Percentiles rank a stretch among this genome's conserved stretches.
Conservation (phyloP, 2,113 vertebrate genomes). For the Carlito syrichta region DNA sequence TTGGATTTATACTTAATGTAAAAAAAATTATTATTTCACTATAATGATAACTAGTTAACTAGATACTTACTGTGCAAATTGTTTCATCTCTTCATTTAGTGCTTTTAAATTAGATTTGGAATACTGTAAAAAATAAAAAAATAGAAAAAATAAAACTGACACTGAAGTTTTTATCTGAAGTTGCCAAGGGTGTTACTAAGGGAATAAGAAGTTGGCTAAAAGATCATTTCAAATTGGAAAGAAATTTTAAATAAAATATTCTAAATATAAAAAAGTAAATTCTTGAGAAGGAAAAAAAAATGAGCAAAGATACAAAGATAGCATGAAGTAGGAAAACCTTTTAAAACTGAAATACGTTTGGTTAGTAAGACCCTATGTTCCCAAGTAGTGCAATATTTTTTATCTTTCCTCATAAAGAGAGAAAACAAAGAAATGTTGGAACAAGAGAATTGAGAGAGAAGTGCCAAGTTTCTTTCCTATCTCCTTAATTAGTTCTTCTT, state of each 20-base stretch:
- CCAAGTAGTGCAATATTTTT: neutral
- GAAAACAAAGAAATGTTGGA: neutral
- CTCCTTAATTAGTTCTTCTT: neutral
- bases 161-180: neutral
- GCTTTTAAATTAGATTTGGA: neutral
- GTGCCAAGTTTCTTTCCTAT: neutral
- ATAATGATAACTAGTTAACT: neutral
- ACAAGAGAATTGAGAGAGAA: neutral
- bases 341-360: neutral
- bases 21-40: neutral
- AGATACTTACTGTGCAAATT: neutral
- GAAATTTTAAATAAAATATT: conserved; percentile 26
- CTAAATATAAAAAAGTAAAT: neutral
- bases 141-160: neutral
- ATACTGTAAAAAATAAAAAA: too few relatives aligned
- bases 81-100: neutral
- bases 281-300: neutral
- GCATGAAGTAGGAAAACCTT: neutral
- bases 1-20: neutral
- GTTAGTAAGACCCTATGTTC: neutral
- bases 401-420: neutral
- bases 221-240: neutral
- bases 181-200: neutral
- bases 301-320: neutral
- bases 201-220: neutral